Percentiles rank a stretch among this genome's conserved stretches.
Evolutionary conservation across 2,797 vertebrate genomes (phyloP).

Genomic region (Sciurus vulgaris): DNA sequence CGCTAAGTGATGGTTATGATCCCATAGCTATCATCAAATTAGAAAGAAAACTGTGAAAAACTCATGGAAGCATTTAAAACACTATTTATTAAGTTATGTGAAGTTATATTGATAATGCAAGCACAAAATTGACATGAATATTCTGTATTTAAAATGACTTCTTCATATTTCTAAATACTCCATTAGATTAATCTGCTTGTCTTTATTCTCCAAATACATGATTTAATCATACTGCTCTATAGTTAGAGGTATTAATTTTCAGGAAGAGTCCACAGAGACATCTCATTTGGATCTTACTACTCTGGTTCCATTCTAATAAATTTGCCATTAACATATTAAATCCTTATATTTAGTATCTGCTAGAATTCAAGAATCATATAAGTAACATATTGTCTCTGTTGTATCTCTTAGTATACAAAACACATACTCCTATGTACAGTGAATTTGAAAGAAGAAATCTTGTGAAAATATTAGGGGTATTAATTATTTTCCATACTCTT

Average conservation of each 20-base stretch:
- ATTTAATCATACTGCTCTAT: neutral
- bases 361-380: neutral
- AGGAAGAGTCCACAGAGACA: neutral
- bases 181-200: neutral
- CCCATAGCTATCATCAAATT: neutral
- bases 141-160: constrained; percentile 20
- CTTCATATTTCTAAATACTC: neutral
- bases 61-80: neutral
- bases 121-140: neutral
- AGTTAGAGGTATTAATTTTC: constrained; percentile 29
- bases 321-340: neutral
- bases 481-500: neutral
- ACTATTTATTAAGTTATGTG: neutral
- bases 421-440: accelerated
- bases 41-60: neutral
- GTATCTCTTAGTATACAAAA: neutral
- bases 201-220: constrained; percentile 19
- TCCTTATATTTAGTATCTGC: neutral
- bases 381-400: neutral
- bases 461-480: neutral
- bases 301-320: neutral
- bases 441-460: neutral
- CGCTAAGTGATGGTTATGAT: neutral
- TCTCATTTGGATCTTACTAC: constrained; percentile 6
- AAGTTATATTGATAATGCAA: neutral